phyloP scores from a whole-genome alignment of 1,140 invertebrate species.

The Nilaparvata lugens region DNA sequence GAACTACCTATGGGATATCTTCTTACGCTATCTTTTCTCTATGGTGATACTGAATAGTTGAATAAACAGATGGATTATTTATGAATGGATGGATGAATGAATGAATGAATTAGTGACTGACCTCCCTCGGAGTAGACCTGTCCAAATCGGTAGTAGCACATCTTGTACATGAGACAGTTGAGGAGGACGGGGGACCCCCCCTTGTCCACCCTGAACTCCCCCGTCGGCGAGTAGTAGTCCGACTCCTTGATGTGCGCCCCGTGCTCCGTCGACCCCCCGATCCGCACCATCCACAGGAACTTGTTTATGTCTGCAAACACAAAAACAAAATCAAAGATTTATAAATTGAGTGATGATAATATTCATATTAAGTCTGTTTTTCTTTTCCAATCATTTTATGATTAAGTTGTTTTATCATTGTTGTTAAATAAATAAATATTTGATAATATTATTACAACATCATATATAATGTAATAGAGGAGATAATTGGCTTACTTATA shows the following conservation, averaged over 20 bases:
- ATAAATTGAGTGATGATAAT: too few relatives aligned
- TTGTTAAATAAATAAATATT: too few relatives aligned
- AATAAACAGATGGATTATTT: too few relatives aligned
- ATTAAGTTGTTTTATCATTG: too few relatives aligned
- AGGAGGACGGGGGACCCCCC: constrained; percentile 78
- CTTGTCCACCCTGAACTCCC: constrained; percentile 89
- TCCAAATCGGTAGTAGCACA: constrained; percentile 92
- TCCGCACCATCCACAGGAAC: constrained; percentile 98
- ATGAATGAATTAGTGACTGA: constrained; percentile 39
- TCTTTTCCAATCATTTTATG: too few relatives aligned
- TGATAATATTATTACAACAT: too few relatives aligned
- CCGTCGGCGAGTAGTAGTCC: constrained; percentile 90
- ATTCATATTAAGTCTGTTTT: too few relatives aligned
- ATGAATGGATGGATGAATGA: neutral
- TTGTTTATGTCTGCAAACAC: constrained; percentile 79
- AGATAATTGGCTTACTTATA: too few relatives aligned
- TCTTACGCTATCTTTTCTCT: too few relatives aligned
- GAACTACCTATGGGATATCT: too few relatives aligned
- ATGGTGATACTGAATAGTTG: too few relatives aligned
- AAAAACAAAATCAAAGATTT: neutral
- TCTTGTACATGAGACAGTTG: constrained; percentile 94
- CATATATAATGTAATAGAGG: too few relatives aligned
- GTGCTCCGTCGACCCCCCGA: constrained; percentile 91
- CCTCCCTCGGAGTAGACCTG: constrained; percentile 92
- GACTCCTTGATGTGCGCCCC: constrained; percentile 91